A percentile compares a stretch with the other conserved stretches of the same genome.
Evolutionary conservation across 1,140 invertebrate species (phyloP).

Genomic region (Rhynchophorus ferrugineus): DNA sequence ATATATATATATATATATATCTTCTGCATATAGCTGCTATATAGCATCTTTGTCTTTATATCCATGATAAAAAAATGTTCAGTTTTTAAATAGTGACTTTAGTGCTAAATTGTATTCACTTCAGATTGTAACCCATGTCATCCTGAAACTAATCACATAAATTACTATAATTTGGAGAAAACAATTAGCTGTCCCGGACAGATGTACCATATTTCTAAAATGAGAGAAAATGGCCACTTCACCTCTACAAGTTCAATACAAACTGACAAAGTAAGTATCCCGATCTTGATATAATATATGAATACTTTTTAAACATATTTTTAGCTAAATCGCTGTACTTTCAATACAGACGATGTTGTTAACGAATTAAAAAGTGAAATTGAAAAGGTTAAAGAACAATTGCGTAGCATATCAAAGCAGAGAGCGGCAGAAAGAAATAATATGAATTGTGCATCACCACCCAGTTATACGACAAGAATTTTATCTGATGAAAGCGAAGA

Average conservation of each 20-base stretch:
- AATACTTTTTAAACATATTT: too few relatives aligned
- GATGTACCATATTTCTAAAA: not conserved
- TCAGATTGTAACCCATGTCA: too few relatives aligned
- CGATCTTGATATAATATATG: too few relatives aligned
- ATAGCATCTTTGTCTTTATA: too few relatives aligned
- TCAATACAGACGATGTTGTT: conserved; percentile 14
- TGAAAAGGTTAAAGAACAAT: conserved; percentile 21
- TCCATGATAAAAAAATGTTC: too few relatives aligned
- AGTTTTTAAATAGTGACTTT: too few relatives aligned
- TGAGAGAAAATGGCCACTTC: not conserved
- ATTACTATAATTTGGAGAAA: conserved; percentile 14
- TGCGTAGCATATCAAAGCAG: conserved; percentile 13
- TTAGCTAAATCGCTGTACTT: conserved; percentile 9
- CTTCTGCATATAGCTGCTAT: too few relatives aligned
- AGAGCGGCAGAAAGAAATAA: not conserved
- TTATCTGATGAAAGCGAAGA: not conserved
- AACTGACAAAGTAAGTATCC: conserved; percentile 10
- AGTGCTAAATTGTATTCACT: too few relatives aligned
- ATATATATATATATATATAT: too few relatives aligned
- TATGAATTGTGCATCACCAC: not conserved
- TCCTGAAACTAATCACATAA: not conserved
- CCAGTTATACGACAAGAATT: conserved; percentile 5
- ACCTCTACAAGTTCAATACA: conserved; percentile 11
- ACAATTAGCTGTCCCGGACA: conserved; percentile 15
- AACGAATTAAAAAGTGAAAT: conserved; percentile 23